Conservation (phyloP, 2,113 vertebrate genomes). For the Sturnus vulgaris region DNA sequence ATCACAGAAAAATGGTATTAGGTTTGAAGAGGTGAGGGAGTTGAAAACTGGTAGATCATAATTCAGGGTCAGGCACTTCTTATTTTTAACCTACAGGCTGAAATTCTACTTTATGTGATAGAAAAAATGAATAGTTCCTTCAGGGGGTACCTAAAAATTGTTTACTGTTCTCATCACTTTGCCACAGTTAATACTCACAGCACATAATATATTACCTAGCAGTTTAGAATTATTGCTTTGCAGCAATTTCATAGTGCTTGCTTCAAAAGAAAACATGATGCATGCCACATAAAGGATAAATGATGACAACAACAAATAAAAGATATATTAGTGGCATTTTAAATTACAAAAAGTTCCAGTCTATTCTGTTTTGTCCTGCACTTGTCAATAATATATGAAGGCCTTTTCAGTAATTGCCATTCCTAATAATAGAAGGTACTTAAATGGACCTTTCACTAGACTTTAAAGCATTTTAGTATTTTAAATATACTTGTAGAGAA, state of each 20-base stretch:
- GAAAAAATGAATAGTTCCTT: constrained; percentile 51
- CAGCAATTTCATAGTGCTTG: constrained; percentile 31
- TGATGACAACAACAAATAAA: constrained; percentile 4
- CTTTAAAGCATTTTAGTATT: background rate
- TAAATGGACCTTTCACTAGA: background rate
- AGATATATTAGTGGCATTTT: background rate
- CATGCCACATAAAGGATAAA: constrained; percentile 25
- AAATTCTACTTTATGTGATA: constrained; percentile 38
- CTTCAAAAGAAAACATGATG: constrained; percentile 54
- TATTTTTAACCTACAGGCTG: constrained; percentile 21
- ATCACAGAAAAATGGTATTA: background rate
- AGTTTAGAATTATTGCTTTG: constrained; percentile 59
- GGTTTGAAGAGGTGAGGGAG: background rate
- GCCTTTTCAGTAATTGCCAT: background rate
- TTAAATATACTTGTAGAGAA: background rate
- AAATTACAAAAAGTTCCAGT: background rate
- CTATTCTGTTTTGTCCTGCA: background rate
- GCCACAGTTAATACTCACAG: constrained; percentile 43
- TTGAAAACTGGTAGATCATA: constrained; percentile 31
- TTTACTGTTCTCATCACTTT: constrained; percentile 61
- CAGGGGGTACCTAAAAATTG: constrained; percentile 48
- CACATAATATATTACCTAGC: constrained; percentile 53
- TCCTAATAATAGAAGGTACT: background rate
- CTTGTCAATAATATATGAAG: background rate
- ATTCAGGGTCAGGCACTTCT: constrained; percentile 33